Evolutionary conservation across 2,113 vertebrate genomes (phyloP).

Genomic region (Origma solitaria): DNA sequence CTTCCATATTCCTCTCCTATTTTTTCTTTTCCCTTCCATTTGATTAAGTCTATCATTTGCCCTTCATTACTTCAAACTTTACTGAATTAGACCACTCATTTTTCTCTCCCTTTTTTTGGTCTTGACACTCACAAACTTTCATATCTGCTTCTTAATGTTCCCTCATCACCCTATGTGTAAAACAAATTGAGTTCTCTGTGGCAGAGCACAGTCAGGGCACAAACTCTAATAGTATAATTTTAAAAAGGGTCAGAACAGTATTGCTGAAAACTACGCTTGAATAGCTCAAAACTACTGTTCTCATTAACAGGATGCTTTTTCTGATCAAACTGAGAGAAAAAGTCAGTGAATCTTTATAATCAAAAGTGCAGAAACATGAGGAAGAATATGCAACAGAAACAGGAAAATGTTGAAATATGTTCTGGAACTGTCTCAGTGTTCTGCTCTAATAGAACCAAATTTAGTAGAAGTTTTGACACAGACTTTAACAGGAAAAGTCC

Average conservation of each 20-base stretch:
- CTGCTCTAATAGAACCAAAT: not conserved
- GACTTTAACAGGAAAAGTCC: not conserved
- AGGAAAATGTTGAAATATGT: not conserved
- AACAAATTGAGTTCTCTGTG: not conserved
- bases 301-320: not conserved
- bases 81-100: not conserved
- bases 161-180: not conserved
- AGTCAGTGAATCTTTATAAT: not conserved
- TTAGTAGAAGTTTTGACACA: not conserved
- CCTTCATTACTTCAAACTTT: not conserved
- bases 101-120: not conserved
- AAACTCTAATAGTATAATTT: not conserved
- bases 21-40: not conserved
- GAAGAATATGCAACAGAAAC: not conserved
- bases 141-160: not conserved
- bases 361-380: not conserved
- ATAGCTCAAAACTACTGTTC: not conserved
- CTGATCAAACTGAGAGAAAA: not conserved
- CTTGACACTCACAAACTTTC: not conserved
- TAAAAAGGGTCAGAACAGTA: not conserved
- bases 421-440: not conserved
- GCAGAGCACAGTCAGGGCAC: not conserved
- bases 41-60: not conserved
- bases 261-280: not conserved
- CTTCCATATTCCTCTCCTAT: not conserved